Conservation (phyloP, 2,113 vertebrate species). For the Leucopternis melanops region DNA sequence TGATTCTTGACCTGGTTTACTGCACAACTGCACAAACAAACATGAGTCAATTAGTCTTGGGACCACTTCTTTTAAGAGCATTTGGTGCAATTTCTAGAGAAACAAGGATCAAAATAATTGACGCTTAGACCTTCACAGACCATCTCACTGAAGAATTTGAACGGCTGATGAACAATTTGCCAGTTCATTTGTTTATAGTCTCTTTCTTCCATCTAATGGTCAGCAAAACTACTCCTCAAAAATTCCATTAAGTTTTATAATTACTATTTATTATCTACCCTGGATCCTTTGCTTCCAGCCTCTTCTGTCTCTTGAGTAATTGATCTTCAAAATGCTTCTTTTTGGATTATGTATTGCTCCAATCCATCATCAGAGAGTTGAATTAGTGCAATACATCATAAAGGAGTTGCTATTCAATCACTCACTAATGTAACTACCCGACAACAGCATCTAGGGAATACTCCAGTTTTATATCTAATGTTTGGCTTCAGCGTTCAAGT, state of each 20-base stretch:
- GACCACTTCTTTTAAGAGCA: not conserved
- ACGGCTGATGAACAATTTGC: not conserved
- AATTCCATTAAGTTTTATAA: slow-evolving; percentile 1
- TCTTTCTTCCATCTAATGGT: not conserved
- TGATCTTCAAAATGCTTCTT: not conserved
- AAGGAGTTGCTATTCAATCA: not conserved
- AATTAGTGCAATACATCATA: not conserved
- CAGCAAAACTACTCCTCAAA: not conserved
- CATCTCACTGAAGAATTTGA: not conserved
- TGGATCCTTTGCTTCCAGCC: not conserved
- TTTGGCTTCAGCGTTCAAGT: not conserved
- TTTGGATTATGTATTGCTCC: not conserved
- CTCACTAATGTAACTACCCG: not conserved
- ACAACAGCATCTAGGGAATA: not conserved
- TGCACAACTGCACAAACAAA: no score
- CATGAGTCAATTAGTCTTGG: not conserved
- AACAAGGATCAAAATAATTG: not conserved
- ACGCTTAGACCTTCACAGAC: not conserved
- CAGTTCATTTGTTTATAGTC: not conserved
- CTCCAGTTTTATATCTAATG: not conserved
- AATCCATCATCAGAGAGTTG: not conserved
- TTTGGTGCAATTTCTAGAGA: not conserved
- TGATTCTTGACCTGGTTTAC: no score
- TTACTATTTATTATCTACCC: not conserved
- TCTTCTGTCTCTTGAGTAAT: not conserved